Evolutionary conservation across 1,140 invertebrate species (phyloP).

Genomic region (Drosophila leontia): DNA sequence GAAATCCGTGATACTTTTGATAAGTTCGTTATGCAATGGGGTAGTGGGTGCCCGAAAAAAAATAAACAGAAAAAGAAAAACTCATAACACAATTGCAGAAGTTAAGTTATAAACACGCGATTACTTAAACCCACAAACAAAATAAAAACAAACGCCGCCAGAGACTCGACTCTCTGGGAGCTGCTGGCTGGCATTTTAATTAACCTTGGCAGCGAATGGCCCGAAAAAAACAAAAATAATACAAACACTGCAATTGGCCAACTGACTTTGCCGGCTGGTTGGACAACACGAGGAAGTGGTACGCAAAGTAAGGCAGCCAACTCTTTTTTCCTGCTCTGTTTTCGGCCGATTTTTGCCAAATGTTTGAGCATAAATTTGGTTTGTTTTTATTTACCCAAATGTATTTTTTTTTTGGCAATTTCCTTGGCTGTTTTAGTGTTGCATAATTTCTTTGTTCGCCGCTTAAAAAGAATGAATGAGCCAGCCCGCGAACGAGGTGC

Average conservation of each 20-base stretch:
- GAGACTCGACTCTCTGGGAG: conserved; percentile 33
- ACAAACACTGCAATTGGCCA: conserved; percentile 75
- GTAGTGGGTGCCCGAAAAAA: conserved; percentile 56
- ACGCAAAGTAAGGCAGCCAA: conserved; percentile 72
- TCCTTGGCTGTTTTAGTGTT: conserved; percentile 49
- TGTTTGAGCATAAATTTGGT: conserved; percentile 63
- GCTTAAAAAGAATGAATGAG: conserved; percentile 65
- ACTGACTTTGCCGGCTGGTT: conserved; percentile 79
- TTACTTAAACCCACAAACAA: conserved; percentile 53
- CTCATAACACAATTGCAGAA: conserved; percentile 66
- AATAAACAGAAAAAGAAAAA: conserved; percentile 7
- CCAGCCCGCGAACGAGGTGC: conserved; percentile 34
- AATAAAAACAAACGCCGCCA: conserved; percentile 23
- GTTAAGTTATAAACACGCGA: conserved; percentile 70
- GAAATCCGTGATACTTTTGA: conserved; percentile 74
- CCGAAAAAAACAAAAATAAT: conserved; percentile 62
- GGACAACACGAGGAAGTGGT: conserved; percentile 77
- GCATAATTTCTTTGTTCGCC: conserved; percentile 34
- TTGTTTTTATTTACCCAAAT: conserved; percentile 23
- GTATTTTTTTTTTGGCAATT: conserved; percentile 51
- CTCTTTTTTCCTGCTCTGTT: conserved; percentile 65
- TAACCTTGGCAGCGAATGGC: conserved; percentile 80
- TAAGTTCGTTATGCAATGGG: conserved; percentile 68
- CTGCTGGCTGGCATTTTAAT: conserved; percentile 78
- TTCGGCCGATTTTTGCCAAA: conserved; percentile 40